Conservation (phyloP, 2,113 vertebrate genomes). For the Psephotus haematonotus region DNA sequence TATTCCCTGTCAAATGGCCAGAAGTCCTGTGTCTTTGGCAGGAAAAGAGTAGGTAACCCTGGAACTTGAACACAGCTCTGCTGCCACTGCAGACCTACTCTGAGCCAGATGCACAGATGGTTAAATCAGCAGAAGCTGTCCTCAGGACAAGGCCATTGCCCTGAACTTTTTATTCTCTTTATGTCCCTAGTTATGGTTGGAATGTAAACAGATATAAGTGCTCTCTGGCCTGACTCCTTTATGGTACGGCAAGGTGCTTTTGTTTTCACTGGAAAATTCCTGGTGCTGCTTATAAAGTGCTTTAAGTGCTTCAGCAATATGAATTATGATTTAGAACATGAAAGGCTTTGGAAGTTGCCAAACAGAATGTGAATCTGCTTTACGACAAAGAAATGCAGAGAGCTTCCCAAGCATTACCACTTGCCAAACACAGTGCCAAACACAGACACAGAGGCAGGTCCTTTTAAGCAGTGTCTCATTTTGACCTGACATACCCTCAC, state of each 20-base stretch:
- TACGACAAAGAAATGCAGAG: background rate
- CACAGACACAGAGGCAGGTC: background rate
- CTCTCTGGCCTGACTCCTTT: background rate
- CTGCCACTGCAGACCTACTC: background rate
- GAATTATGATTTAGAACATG: background rate
- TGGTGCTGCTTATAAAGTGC: background rate
- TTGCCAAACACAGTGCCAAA: background rate
- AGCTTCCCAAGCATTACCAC: background rate
- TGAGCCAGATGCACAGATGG: background rate
- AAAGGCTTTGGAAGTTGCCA: background rate
- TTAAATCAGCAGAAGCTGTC: background rate
- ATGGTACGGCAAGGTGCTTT: background rate
- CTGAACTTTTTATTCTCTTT: background rate
- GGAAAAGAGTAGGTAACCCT: background rate
- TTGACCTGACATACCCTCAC: background rate
- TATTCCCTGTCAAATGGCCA: background rate
- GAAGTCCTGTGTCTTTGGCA: background rate
- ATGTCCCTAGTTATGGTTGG: background rate
- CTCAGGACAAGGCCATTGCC: background rate
- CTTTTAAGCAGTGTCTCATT: background rate
- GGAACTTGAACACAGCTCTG: background rate
- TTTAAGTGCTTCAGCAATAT: background rate
- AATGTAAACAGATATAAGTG: background rate
- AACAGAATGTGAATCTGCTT: background rate
- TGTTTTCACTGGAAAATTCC: background rate